Evolutionary conservation across 2,797 vertebrate species (phyloP), one percentile per base, ranked within the genome.

Genomic region (Hyperoplus immaculatus): DNA sequence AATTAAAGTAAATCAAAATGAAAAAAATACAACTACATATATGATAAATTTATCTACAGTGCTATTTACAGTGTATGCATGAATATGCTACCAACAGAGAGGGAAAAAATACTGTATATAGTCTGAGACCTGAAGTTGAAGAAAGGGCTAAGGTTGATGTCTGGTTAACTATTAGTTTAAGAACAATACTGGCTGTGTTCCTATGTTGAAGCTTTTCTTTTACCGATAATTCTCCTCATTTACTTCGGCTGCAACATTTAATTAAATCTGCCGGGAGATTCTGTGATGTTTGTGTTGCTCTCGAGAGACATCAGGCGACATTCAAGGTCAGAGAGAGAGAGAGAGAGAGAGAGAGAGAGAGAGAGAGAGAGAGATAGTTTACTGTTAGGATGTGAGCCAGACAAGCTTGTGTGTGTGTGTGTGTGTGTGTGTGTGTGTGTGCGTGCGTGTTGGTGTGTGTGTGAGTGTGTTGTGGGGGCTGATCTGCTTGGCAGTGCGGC

Each of bases 301-400:
- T 65, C 29, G 49, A 80, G 65, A 72, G 58, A 41, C 58, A 80
- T 54, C n/a, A 47, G 80, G 63, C 4, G 39, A 66, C 1, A 29
- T 74, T 84, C 77, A 89, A 88, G 79, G 86, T 88, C 85, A 58
- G 50, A 57, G 9, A 55, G 18, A 14, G 11, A 59, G 42, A 61
- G 8, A 46, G 15, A 69, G 6, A 67, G 39, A 50, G 58, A 77
- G 12, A 60, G 47, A 85, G n/a, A 61, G 36, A 49, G 16, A 18
- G 66, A 59, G 62, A 53, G 45, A 57, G 39, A 21, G 12, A 39
- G 60, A 72, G 57, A 72, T 63, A 46, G n/a, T 43, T 71, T 45
- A 66, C 13, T 62, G 60, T 10, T 16, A 14, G 82, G 68, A 75
- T 55, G 42, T 13, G 62, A 80, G 4, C 46, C 49, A 59, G 75